These are phyloP conservation scores for Trematomus loennbergii DNA, from an alignment of 2,113 vertebrate genomes.

Conservation along the genomic window DNA sequence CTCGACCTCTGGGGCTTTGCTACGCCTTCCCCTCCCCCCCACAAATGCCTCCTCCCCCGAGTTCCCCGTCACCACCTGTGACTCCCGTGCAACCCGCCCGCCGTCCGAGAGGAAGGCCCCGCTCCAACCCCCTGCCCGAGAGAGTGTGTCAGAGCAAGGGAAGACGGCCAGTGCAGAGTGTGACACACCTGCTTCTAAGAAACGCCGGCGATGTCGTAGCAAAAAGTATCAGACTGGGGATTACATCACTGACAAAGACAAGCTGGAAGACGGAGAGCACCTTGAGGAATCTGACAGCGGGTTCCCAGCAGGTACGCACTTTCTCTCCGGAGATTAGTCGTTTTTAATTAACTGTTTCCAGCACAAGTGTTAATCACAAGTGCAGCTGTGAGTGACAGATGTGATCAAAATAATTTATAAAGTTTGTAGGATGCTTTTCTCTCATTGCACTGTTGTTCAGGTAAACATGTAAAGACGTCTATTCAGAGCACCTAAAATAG, in stretches of 20 bases:
- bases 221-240: constrained; percentile 96
- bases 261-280: constrained; percentile 77
- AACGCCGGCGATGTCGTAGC: constrained; percentile 91
- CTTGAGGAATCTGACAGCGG: constrained; percentile 76
- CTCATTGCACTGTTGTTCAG: too few relatives aligned
- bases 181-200: constrained; percentile 85
- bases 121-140: constrained; percentile 77
- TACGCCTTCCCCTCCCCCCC: constrained; percentile 76
- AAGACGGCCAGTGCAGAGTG: constrained; percentile 52
- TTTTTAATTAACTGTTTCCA: constrained; percentile 21
- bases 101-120: constrained; percentile 83
- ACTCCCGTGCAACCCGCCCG: constrained; percentile 62
- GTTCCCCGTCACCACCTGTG: constrained; percentile 47
- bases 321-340: background rate
- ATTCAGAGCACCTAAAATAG: too few relatives aligned
- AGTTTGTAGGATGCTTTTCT: background rate
- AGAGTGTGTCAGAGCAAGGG: constrained; percentile 56
- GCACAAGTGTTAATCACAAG: constrained; percentile 10
- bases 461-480: too few relatives aligned
- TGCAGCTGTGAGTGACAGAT: constrained; percentile 7
- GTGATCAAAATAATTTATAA: background rate
- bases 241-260: constrained; percentile 91
- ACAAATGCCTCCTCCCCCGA: constrained; percentile 54
- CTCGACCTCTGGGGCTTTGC: constrained; percentile 84
- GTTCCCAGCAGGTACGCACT: constrained; percentile 81